Evolutionary conservation across 2,888 invertebrate species (phyloP), one percentile per base, ranked within the genome.

Genomic region (Netelia virgata): DNA sequence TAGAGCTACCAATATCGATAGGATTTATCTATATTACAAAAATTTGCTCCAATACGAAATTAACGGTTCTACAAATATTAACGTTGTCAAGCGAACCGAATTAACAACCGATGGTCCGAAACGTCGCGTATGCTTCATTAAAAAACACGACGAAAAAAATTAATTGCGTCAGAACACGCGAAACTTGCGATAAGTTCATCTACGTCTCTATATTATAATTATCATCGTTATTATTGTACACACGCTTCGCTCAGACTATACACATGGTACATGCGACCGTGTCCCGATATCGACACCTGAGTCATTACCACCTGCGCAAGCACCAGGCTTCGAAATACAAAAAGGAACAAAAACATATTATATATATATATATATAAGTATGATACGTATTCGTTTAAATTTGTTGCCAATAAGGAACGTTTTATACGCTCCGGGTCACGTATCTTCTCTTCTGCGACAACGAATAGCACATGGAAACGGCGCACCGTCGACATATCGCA

Each of bases 241-340:
- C 1, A 36, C 36, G 36, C 36, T 36, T 36, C 36, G 36, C 6
- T 36, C 36, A 36, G 36, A 36, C 36, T 36, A 36, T 36, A 36
- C 36, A 57, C 41, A 73, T 28, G 28, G 66, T 23, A 55, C 55
- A 53, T 18, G 53, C 10, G 43, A 18, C 36, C 41, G 36, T 74
- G 76, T 73, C 53, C 66, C 69, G 69, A 64, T 74, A 68, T 47
- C 79, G 47, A 61, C 85, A 81, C 80, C 66, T 85, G 85, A 86
- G 78, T 85, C 80, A 85, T 81, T 81, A 81, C 47, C 86, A 85
- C 68, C 83, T 86, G 86, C 50, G 84, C 81, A 84, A 86, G 78
- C 86, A 76, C 68, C 59, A 18, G 8, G 23, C 41, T 57, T 53
- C 55, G 47, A 36, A 36, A 47, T 47, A 47, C 47, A 47, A 47